Percentiles rank a stretch among this genome's conserved stretches.
Evolutionary conservation across 2,888 invertebrate genomes (phyloP).

Genomic region (Callyntrura guangdongensis): DNA sequence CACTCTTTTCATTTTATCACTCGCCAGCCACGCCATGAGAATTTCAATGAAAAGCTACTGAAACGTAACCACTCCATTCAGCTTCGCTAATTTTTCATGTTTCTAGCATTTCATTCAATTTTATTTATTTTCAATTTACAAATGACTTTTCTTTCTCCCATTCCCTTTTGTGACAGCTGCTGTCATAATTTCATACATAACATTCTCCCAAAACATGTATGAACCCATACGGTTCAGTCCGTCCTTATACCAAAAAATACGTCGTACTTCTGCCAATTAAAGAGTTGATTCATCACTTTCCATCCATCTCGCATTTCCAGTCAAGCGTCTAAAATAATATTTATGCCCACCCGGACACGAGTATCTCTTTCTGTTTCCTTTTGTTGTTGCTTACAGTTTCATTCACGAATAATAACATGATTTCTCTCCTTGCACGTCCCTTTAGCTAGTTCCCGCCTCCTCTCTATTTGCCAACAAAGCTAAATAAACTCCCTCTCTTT

Average conservation of each 20-base stretch:
- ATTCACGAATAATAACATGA: too few species aligned
- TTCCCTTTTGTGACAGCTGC: too few species aligned
- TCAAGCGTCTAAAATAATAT: background rate
- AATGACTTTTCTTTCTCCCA: background rate
- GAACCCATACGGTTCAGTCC: too few species aligned
- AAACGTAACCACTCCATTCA: background rate
- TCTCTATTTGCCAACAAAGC: background rate
- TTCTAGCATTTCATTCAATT: background rate
- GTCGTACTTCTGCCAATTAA: slow-evolving; percentile 28
- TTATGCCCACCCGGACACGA: background rate
- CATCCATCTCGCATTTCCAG: background rate
- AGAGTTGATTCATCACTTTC: slow-evolving; percentile 14
- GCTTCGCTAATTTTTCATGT: background rate
- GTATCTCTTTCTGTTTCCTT: too few species aligned
- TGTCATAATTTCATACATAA: too few species aligned
- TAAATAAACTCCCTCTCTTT: slow-evolving; percentile 2
- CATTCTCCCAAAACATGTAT: too few species aligned
- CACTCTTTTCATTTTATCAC: background rate
- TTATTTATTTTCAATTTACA: background rate
- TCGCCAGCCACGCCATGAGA: background rate
- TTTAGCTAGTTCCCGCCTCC: background rate
- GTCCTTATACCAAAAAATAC: too few species aligned
- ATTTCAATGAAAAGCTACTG: background rate
- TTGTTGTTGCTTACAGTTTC: too few species aligned
- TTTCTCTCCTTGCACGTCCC: too few species aligned